Conservation (phyloP, 2,113 vertebrate species). For the Cichladusa arquata region DNA sequence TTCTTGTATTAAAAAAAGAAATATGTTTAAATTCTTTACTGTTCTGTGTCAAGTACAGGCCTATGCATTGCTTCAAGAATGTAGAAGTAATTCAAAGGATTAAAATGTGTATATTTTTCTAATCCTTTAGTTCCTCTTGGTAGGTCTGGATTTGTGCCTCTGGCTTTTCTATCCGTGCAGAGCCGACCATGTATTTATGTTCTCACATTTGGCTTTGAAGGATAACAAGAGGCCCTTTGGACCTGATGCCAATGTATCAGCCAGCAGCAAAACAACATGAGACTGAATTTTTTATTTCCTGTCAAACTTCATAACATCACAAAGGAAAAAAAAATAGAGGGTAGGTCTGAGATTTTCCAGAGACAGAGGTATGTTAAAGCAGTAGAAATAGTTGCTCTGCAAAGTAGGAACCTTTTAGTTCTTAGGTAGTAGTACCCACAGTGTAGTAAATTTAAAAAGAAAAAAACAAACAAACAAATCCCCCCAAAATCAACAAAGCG, state of each 20-base stretch:
- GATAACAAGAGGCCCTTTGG: background rate
- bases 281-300: slow-evolving; percentile 41
- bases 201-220: slow-evolving; percentile 32
- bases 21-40: background rate
- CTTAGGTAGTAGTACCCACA: background rate
- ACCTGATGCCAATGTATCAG: background rate
- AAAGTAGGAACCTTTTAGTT: background rate
- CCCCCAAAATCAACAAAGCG: background rate
- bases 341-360: background rate
- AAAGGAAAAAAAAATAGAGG: background rate
- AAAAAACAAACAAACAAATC: fast-evolving
- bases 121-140: slow-evolving; percentile 11
- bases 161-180: background rate
- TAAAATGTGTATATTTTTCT: slow-evolving; percentile 1
- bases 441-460: background rate
- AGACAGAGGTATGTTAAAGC: background rate
- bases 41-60: background rate
- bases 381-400: background rate
- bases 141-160: background rate
- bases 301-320: slow-evolving; percentile 26
- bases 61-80: background rate
- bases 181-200: background rate
- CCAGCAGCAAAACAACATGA: slow-evolving; percentile 26
- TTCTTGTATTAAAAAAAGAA: background rate
- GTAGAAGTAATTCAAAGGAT: background rate